Percentiles rank a stretch among this genome's conserved stretches.
These are phyloP conservation scores for Neotoxoptera formosana DNA, from an alignment of 1,140 invertebrate genomes.

Conservation along the genomic window DNA sequence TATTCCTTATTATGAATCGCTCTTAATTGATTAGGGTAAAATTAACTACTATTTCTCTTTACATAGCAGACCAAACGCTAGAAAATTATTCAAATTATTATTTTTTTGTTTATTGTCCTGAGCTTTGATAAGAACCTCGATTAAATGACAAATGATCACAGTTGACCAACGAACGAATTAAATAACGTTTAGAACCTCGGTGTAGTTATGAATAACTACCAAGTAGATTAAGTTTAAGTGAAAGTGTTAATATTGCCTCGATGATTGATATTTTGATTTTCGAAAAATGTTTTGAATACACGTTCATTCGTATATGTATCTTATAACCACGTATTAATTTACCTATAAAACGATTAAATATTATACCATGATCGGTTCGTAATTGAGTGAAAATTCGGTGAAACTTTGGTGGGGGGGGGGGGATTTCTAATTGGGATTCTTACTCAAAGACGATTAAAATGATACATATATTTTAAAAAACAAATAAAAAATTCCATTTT, in stretches of 20 bases:
- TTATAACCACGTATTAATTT: neutral
- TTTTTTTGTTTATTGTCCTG: neutral
- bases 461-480: neutral
- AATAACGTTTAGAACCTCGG: neutral
- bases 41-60: neutral
- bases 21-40: neutral
- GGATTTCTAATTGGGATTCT: neutral
- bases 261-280: neutral
- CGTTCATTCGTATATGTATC: neutral
- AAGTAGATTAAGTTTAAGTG: neutral
- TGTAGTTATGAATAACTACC: neutral
- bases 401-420: neutral
- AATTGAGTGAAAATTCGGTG: neutral
- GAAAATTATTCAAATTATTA: neutral
- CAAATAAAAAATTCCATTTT: neutral
- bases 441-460: neutral
- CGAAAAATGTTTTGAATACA: too few relatives aligned
- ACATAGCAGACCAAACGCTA: neutral
- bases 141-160: neutral
- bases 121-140: neutral
- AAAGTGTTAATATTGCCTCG: neutral
- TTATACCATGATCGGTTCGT: neutral
- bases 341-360: neutral
- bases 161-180: neutral
- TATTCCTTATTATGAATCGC: neutral